Base-by-base conservation (phyloP, 2,797 vertebrate species). In the Furcifer pardalis region DNA sequence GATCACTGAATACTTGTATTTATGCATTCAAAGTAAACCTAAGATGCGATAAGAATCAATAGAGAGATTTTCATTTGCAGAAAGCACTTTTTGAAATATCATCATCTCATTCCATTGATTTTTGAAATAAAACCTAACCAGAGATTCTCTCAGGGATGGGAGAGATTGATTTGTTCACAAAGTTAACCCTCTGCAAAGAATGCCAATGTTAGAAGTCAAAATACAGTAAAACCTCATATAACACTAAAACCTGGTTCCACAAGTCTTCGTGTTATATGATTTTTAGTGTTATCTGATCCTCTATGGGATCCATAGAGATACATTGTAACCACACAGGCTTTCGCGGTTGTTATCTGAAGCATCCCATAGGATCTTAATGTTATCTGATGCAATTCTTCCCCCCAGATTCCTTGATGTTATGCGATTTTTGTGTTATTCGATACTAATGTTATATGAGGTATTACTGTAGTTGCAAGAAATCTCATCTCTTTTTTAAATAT, bases 151-250 rank as follows among this genome's bases (percentile, higher is more conserved):
- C 32, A 91, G 92, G 93, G 93, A 88, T 80, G 88, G 75, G 46
- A 44, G 35, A 88, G 91, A 94, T 94, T 92, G 93, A 94, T 94
- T 93, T 90, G 88, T 89, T 92, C 89, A 91, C 88, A 66, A 76
- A 93, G 86, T 88, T 84, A 90, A 86, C 89, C 90, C 87, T 85
- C 83, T 88, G 83, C 84, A 91, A 94, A 82, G 84, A 72, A 92
- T 91, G 44, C 84, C 81, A 82, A 82, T 90, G 89, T 84, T 81
- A 83, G 90, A 92, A 94, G 88, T 90, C 89, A 88, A 91, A 91
- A 85, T 85, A n/a, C n/a, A n/a, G n/a, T n/a, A n/a, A n/a, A n/a
- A n/a, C n/a, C n/a, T n/a, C n/a, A n/a, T n/a, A n/a, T n/a, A n/a
- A n/a, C n/a, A n/a, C n/a, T n/a, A n/a, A n/a, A n/a, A n/a, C n/a